These are phyloP conservation scores for Falco punctatus DNA, from an alignment of 2,113 vertebrate species.

Conservation along the genomic window DNA sequence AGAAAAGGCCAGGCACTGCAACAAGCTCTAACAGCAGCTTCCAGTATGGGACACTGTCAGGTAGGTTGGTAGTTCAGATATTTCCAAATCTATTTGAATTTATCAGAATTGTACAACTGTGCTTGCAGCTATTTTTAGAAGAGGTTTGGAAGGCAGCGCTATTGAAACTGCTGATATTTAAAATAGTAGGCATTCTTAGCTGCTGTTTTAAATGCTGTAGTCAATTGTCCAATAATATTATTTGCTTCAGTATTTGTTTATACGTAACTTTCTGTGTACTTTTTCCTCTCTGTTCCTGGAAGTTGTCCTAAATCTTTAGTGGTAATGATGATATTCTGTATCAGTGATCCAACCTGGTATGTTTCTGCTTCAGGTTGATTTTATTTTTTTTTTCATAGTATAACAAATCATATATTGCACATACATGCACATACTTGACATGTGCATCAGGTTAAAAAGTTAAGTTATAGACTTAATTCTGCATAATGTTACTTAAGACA, in stretches of 20 bases:
- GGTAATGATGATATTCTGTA: neutral
- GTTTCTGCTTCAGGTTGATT: neutral
- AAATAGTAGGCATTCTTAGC: neutral
- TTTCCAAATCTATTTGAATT: neutral
- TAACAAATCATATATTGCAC: neutral
- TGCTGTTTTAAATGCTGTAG: neutral
- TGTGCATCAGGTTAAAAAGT: too few species aligned
- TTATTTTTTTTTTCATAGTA: neutral
- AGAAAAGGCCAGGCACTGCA: constrained; percentile 88
- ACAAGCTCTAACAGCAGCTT: constrained; percentile 90
- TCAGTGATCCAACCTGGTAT: neutral
- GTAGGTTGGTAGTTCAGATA: constrained; percentile 53
- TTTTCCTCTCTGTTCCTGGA: neutral
- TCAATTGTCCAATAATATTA: neutral
- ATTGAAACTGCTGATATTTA: neutral
- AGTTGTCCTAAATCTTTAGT: neutral
- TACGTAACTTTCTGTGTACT: neutral
- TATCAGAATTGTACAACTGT: neutral
- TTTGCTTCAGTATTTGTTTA: neutral
- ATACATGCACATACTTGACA: neutral
- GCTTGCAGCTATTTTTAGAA: neutral
- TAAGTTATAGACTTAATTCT: neutral
- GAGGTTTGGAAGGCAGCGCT: neutral
- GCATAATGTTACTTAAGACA: neutral
- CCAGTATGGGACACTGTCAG: constrained; percentile 95